These are phyloP conservation scores for Drosophila ustulata DNA, from an alignment of 2,888 invertebrate species.

Conservation along the genomic window DNA sequence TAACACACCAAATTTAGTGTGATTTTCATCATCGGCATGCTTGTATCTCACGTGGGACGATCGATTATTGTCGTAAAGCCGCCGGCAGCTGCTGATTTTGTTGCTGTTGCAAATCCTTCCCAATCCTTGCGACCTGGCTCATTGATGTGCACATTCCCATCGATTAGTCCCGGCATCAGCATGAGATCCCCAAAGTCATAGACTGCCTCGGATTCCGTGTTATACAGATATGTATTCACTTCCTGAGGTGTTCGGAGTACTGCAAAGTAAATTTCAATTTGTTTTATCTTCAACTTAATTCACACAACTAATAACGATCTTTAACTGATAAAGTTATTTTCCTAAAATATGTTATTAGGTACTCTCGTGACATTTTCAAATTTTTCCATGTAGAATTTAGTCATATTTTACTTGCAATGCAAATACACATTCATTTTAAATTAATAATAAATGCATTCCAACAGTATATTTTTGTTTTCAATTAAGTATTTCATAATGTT, in stretches of 20 bases:
- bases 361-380: too few species aligned
- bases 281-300: too few species aligned
- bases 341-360: too few species aligned
- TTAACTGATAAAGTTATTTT: too few species aligned
- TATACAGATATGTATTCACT: constrained; percentile 85
- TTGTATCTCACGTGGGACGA: constrained; percentile 88
- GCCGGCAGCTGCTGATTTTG: constrained; percentile 90
- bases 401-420: too few species aligned
- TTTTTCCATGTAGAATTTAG: too few species aligned
- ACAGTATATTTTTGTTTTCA: too few species aligned
- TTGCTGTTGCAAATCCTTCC: constrained; percentile 90
- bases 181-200: constrained; percentile 86
- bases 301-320: too few species aligned
- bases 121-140: constrained; percentile 90
- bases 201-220: constrained; percentile 86
- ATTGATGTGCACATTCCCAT: constrained; percentile 91
- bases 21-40: too few species aligned
- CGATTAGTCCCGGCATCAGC: constrained; percentile 90
- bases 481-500: too few species aligned
- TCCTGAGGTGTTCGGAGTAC: constrained; percentile 86
- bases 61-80: constrained; percentile 90
- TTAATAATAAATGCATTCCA: too few species aligned
- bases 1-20: neutral
- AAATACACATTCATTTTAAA: too few species aligned
- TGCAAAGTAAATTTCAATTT: constrained; percentile 6